These are phyloP conservation scores for Nomada goodeniana DNA, from an alignment of 2,888 invertebrate genomes.

Conservation along the genomic window DNA sequence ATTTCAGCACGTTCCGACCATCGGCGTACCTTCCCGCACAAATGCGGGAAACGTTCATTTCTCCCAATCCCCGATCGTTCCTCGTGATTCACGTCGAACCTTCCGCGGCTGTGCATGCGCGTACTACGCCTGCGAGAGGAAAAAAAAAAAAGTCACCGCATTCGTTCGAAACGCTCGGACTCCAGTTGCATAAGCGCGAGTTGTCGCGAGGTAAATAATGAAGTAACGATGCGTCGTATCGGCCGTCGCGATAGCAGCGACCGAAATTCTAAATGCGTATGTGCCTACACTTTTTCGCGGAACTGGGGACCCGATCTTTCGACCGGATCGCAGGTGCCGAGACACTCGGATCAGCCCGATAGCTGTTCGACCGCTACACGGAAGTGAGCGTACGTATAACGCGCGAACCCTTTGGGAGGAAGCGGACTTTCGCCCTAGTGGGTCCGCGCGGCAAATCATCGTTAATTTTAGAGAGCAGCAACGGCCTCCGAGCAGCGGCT, in stretches of 20 bases:
- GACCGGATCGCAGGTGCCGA: conserved; percentile 26
- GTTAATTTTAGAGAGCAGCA: conserved; percentile 51
- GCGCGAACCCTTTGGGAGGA: conserved; percentile 38
- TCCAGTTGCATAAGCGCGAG: no score
- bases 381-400: conserved; percentile 34
- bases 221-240: no score
- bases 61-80: background rate
- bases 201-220: background rate
- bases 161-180: no score
- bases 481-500: conserved; percentile 24
- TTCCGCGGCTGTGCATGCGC: no score
- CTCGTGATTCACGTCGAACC: background rate
- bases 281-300: no score
- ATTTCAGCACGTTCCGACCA: background rate
- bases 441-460: conserved; percentile 35
- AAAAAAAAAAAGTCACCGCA: background rate
- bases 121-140: background rate
- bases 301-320: no score
- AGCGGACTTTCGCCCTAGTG: conserved; percentile 35
- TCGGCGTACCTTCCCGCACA: background rate
- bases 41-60: background rate
- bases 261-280: no score
- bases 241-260: no score
- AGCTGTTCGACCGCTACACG: conserved; percentile 44
- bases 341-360: background rate